These are phyloP conservation scores for Diadumene lineata DNA, from an alignment of 92 coral and sea anemone species.

Conservation along the genomic window DNA sequence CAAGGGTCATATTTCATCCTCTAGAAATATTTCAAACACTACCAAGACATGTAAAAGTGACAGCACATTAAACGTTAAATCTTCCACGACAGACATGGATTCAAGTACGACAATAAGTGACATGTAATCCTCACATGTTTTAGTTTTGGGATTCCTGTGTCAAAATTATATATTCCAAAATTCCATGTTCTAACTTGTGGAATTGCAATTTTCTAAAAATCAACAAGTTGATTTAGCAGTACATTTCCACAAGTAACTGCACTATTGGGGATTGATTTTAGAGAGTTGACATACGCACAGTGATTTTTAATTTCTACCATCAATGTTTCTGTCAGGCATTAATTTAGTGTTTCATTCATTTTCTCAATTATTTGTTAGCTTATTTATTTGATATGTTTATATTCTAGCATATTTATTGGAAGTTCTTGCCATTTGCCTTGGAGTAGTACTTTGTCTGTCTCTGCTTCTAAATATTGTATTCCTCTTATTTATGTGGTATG, in stretches of 20 bases:
- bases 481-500: not conserved
- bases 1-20: not conserved
- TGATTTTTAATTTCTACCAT: not conserved
- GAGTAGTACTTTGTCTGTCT: constrained; percentile 8
- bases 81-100: not conserved
- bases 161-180: no score
- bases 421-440: constrained; percentile 18
- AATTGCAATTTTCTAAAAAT: no score
- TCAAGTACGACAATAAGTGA: not conserved
- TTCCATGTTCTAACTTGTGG: no score
- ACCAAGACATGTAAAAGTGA: not conserved
- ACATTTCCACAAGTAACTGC: no score
- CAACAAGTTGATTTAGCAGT: no score
- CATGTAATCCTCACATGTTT: no score
- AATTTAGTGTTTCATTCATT: not conserved
- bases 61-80: not conserved
- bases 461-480: not conserved
- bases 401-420: constrained; percentile 7
- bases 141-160: no score
- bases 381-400: not conserved
- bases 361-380: not conserved
- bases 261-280: no score
- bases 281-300: no score
- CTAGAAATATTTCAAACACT: not conserved
- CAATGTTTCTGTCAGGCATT: not conserved